Conservation (phyloP, 2,113 vertebrate species). For the Edolisoma coerulescens region DNA sequence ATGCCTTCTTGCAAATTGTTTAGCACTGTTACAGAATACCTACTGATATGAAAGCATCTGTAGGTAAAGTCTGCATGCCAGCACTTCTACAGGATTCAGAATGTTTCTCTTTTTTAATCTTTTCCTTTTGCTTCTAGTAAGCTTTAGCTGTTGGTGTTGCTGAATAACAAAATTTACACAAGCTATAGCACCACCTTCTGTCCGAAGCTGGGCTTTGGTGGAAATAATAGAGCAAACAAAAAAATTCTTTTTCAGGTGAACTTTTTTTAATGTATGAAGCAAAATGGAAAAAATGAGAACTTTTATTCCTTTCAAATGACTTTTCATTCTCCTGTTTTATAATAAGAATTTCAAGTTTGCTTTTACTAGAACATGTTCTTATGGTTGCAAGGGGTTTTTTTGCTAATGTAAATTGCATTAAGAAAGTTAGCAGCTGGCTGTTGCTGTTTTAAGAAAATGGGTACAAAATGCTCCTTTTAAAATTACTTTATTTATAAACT, state of each 20-base stretch:
- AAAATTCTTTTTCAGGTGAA: background rate
- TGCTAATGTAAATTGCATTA: background rate
- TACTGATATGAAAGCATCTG: background rate
- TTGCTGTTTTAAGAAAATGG: background rate
- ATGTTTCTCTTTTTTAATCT: background rate
- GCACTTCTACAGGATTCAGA: background rate
- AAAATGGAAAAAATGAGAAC: background rate
- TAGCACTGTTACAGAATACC: background rate
- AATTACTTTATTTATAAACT: background rate
- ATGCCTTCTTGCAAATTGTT: background rate
- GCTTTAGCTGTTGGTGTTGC: background rate
- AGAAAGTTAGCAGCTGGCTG: background rate
- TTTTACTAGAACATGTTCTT: background rate
- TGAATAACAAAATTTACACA: background rate
- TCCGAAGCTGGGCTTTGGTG: background rate
- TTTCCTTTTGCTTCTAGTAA: background rate
- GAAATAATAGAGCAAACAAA: background rate
- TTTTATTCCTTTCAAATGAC: background rate
- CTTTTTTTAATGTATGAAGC: background rate
- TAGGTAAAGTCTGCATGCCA: background rate
- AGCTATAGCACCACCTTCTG: conserved; percentile 12
- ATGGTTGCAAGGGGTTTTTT: background rate
- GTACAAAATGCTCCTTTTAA: background rate
- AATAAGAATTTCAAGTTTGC: background rate
- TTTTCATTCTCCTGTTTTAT: background rate